Base-by-base conservation (phyloP, 2,888 invertebrate genomes). In the Ferrisia virgata region DNA sequence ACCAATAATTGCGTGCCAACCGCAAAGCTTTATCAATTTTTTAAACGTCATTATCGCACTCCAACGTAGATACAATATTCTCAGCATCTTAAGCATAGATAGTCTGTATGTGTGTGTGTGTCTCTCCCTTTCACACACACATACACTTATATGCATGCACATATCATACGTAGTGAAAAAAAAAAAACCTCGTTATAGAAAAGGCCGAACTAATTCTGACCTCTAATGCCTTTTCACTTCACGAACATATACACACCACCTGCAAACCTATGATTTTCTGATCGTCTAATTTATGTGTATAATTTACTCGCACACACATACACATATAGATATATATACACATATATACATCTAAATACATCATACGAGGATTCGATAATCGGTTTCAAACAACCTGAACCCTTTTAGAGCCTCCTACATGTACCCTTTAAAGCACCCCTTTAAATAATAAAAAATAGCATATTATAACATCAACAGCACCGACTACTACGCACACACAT, bases 1-100 rank as follows among this genome's bases (percentile, higher is more conserved):
- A 76, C 72, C 72, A 36, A 76, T 76, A 76, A 76, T 76, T 76
- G 72, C 72, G 72, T 76, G 72, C 72, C 36, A 76, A 76, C 72
- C 72, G 72, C 72, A 36, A 76, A 76, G 72, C 72, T 76, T 36
- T 76, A 36, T 76, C 31, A 36, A 76, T 64, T 64, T 64, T 28
- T 25, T 76, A 36, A 76, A 76, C 72, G 72, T 76, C 72, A 76
- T 76, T 76, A 76, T 76, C 72, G 72, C 72, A 6, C 28, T 36
- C 0, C 33, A 1, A 18, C 18, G n/a, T 76, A 33, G 6, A 64
- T 64, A 43, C 3, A 43, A 43, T n/a, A 53, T 53, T 22, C 53
- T 47, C 47, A 47, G 13, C 47, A n/a, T 40, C 2, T 47, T 40
- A 11, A 40, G 5, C n/a, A n/a, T n/a, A n/a, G n/a, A n/a, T n/a